A percentile compares a stretch with the other conserved stretches of the same genome.
phyloP scores from a whole-genome alignment of 2,888 invertebrate species.

The Dasypogon diadema region DNA sequence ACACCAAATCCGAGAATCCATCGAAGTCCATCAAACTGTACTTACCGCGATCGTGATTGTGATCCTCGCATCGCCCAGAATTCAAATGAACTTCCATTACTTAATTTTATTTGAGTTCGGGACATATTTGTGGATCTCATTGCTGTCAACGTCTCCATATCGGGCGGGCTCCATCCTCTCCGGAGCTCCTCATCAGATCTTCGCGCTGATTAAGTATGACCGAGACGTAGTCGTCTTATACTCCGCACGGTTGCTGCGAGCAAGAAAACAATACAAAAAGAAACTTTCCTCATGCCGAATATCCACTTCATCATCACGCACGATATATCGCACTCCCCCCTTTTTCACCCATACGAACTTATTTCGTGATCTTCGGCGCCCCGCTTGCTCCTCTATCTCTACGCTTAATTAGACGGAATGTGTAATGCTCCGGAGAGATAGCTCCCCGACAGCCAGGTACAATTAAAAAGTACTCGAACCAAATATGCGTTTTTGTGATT shows the following conservation, averaged over 20 bases:
- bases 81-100: constrained; percentile 50
- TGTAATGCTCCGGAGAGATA: constrained; percentile 15
- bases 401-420: constrained; percentile 22
- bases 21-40: constrained; percentile 47
- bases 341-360: background rate
- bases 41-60: constrained; percentile 38
- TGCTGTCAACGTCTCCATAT: constrained; percentile 48
- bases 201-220: constrained; percentile 51
- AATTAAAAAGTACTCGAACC: constrained; percentile 15
- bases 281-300: constrained; percentile 48
- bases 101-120: constrained; percentile 49
- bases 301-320: constrained; percentile 43
- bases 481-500: constrained; percentile 23
- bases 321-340: background rate
- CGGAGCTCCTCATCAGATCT: constrained; percentile 47
- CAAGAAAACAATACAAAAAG: constrained; percentile 40
- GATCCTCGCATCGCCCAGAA: constrained; percentile 35
- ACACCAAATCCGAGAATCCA: constrained; percentile 34
- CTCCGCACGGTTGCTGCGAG: constrained; percentile 19
- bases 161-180: constrained; percentile 41
- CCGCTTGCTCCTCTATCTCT: background rate
- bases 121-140: constrained; percentile 50
- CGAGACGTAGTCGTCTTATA: constrained; percentile 51
- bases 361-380: constrained; percentile 45
- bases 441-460: constrained; percentile 1